Percentiles rank a stretch among this genome's conserved stretches.
These are phyloP conservation scores for Elysia crispata DNA, from an alignment of 2,888 invertebrate genomes.

Conservation along the genomic window DNA sequence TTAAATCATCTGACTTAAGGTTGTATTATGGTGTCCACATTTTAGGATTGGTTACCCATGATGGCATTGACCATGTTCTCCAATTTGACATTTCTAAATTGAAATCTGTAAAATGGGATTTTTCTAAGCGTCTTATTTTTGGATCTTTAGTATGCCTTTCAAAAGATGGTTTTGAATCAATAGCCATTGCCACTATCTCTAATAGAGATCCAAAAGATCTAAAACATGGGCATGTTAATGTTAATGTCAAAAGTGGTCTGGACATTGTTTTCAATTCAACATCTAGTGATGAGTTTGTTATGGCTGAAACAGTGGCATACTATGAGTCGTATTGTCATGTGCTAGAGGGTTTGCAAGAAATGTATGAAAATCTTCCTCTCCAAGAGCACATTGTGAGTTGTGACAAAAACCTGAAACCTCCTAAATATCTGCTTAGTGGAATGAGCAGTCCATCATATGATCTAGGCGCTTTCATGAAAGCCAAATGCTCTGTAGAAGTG, in stretches of 20 bases:
- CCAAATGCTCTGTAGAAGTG: conserved; percentile 18
- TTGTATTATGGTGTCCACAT: conserved; percentile 31
- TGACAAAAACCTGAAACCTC: conserved; percentile 56
- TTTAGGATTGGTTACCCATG: not conserved
- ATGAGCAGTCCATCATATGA: conserved; percentile 39
- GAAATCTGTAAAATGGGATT: conserved; percentile 75
- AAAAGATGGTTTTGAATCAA: conserved; percentile 83
- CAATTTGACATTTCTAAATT: conserved; percentile 46
- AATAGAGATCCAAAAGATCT: conserved; percentile 65
- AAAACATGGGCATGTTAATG: conserved; percentile 62
- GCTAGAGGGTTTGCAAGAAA: conserved; percentile 83
- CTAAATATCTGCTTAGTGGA: conserved; percentile 55
- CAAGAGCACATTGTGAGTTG: conserved; percentile 63
- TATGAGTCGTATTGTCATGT: conserved; percentile 90
- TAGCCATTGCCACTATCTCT: conserved; percentile 83
- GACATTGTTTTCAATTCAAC: conserved; percentile 47
- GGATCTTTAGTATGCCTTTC: conserved; percentile 87
- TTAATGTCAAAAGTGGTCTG: conserved; percentile 58
- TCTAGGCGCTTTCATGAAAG: conserved; percentile 46
- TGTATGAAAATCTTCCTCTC: conserved; percentile 78
- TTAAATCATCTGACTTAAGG: conserved; percentile 13
- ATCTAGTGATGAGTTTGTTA: conserved; percentile 74
- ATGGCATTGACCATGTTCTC: conserved; percentile 42
- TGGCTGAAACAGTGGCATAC: conserved; percentile 88
- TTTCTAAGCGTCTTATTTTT: conserved; percentile 83